Conservation (phyloP, 1,140 invertebrate genomes). For the Zaprionus kolodkinae region DNA sequence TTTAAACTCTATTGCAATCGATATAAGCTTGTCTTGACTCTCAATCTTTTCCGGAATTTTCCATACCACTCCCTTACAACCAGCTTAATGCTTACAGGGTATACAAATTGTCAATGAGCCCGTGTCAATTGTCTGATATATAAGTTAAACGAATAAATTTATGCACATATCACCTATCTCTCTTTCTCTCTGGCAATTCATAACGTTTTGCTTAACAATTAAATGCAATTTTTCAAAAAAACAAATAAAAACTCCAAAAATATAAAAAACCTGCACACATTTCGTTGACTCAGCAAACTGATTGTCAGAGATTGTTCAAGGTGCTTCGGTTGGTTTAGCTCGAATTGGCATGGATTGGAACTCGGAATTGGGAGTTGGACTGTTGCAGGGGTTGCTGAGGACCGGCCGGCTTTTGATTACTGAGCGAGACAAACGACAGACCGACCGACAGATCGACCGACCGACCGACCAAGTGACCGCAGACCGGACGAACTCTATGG, state of each 20-base stretch:
- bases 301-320: slow-evolving; percentile 50
- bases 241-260: slow-evolving; percentile 29
- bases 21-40: no score
- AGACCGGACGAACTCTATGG: slow-evolving; percentile 54
- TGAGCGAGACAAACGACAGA: slow-evolving; percentile 43
- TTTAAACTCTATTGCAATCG: no score
- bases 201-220: slow-evolving; percentile 79
- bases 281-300: slow-evolving; percentile 70
- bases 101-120: slow-evolving; percentile 72
- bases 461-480: slow-evolving; percentile 4
- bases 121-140: slow-evolving; percentile 58
- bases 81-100: slow-evolving; percentile 19
- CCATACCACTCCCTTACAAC: neutral
- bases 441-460: slow-evolving; percentile 25
- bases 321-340: slow-evolving; percentile 45
- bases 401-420: slow-evolving; percentile 79
- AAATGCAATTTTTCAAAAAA: slow-evolving; percentile 72
- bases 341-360: slow-evolving; percentile 13
- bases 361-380: neutral
- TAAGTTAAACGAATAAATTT: slow-evolving; percentile 47
- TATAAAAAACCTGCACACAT: slow-evolving; percentile 39
- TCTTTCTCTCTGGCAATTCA: slow-evolving; percentile 33
- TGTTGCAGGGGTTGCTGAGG: slow-evolving; percentile 22
- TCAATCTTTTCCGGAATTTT: neutral
- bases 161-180: slow-evolving; percentile 29